Base-by-base conservation (phyloP, 1,140 invertebrate species). In the Trichonephila clavipes region DNA sequence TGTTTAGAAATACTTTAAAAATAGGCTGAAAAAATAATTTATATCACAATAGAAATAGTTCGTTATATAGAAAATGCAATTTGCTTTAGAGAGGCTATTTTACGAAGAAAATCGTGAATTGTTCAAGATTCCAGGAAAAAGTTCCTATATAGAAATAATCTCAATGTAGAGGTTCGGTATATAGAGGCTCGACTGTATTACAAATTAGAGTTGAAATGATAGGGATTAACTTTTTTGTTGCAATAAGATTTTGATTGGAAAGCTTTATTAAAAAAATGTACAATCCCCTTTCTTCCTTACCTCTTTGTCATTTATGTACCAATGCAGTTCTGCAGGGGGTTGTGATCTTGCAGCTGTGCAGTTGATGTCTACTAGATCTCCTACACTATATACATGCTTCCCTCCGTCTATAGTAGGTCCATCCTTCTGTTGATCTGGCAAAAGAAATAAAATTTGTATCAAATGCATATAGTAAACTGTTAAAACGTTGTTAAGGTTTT, bases 351-450 rank as follows among this genome's bases (percentile, higher is more conserved):
- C 93, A 21, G 91, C 93, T 21, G 94, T 98, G 95, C 98, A 98
- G 96, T 98, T 98, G 93, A 98, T 96, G 95, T 97, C 97, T 94
- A 98, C 96, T 91, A 97, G 97, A 95, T 98, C 98, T 64, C 98
- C 98, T 95, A 97, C 97, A 95, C 97, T 97, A 95, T 98, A 97
- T 95, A 97, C 97, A 95, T 97, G 96, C 95, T 98, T 97, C 94
- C 97, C 97, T 6, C 98, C 98, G 59, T 97, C 97, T 96, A 98
- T 98, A 95, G 97, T 97, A 6, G 98, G 98, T 34, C 97, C 97
- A 94, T 97, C 97, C 94, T 97, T 96, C 7, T 98, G 97, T 34
- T 94, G 93, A 94, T 94, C 87, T 90, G 62, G 61, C 14, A 85
- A 34, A 10, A 59, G 59, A 3, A 21, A 28, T 2, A 88, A 58